Conservation (phyloP, 2,113 vertebrate species). For the Heloderma charlesbogerti region DNA sequence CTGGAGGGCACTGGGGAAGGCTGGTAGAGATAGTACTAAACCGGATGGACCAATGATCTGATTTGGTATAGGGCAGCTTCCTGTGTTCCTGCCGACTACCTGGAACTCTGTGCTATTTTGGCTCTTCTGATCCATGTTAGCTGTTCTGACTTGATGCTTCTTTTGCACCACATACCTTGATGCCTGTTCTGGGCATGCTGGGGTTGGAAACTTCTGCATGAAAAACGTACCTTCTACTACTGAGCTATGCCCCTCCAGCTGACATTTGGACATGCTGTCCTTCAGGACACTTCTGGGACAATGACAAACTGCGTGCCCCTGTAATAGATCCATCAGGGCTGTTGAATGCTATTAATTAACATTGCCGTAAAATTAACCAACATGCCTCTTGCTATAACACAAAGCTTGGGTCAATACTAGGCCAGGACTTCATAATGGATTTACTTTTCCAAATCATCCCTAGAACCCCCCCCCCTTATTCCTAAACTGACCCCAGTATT, state of each 20-base stretch:
- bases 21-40: too few relatives aligned
- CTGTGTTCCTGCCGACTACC: not conserved
- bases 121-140: not conserved
- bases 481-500: not conserved
- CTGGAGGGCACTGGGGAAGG: too few relatives aligned
- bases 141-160: not conserved
- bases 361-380: not conserved
- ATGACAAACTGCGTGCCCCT: not conserved
- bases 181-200: too few relatives aligned
- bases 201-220: not conserved
- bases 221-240: not conserved
- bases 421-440: not conserved
- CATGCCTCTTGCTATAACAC: not conserved
- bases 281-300: not conserved
- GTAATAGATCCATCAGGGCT: not conserved
- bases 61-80: not conserved
- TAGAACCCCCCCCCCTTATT: not conserved
- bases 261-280: not conserved
- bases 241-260: not conserved
- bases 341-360: not conserved
- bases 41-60: too few relatives aligned
- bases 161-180: not conserved
- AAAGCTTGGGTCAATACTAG: too few relatives aligned
- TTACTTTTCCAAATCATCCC: not conserved
- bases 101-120: not conserved